Conservation (phyloP, 2,888 invertebrate genomes). For the Marronus borbonicus region DNA sequence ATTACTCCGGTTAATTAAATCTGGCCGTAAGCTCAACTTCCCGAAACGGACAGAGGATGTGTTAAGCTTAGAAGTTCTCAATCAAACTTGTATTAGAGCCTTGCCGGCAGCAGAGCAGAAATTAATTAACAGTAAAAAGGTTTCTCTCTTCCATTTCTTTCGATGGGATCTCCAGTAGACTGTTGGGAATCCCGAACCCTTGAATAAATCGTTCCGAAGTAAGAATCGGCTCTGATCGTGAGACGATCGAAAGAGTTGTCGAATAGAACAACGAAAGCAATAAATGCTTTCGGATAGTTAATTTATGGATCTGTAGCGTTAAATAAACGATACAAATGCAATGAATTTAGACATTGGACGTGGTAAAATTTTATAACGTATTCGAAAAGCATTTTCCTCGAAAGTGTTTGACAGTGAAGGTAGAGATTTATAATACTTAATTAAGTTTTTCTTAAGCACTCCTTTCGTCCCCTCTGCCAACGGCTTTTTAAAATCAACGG, state of each 20-base stretch:
- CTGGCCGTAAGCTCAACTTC: not conserved
- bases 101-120: constrained; percentile 31
- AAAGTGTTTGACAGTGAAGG: too few species aligned
- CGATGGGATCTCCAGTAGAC: constrained; percentile 31
- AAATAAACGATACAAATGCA: too few species aligned
- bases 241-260: not conserved
- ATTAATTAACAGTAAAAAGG: constrained; percentile 44
- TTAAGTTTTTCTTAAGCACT: too few species aligned
- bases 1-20: constrained; percentile 42
- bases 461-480: too few species aligned
- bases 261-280: not conserved
- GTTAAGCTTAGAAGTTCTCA: constrained; percentile 41
- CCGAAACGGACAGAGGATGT: constrained; percentile 37
- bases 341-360: too few species aligned
- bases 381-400: too few species aligned
- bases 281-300: too few species aligned
- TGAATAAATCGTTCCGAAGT: constrained; percentile 4
- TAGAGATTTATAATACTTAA: too few species aligned
- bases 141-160: constrained; percentile 33
- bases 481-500: too few species aligned
- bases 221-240: not conserved
- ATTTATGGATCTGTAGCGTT: too few species aligned
- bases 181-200: constrained; percentile 20
- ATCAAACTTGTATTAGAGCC: constrained; percentile 35
- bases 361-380: too few species aligned